Conservation (phyloP, 2,113 vertebrate species). For the Charadrius vociferus region DNA sequence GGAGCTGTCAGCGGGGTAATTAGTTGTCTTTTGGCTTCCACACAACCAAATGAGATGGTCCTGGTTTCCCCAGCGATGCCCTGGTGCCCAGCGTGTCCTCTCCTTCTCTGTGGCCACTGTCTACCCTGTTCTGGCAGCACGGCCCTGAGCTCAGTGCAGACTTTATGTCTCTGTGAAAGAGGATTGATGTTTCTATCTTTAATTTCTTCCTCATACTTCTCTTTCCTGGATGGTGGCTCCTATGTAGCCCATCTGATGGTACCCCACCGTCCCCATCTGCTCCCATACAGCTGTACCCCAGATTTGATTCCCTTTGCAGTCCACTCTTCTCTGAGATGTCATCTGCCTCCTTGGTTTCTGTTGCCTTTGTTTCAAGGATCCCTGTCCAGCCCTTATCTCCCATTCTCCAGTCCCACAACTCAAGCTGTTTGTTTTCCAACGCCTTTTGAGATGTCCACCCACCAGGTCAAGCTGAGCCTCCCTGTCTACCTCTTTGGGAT, state of each 20-base stretch:
- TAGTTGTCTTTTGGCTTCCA: background rate
- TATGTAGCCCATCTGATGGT: background rate
- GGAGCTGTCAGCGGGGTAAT: rapidly evolving
- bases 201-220: background rate
- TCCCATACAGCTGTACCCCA: background rate
- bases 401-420: background rate
- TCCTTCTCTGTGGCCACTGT: background rate
- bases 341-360: background rate
- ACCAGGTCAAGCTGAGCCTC: background rate
- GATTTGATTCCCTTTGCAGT: background rate
- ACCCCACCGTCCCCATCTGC: background rate
- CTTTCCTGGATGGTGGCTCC: background rate
- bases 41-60: background rate
- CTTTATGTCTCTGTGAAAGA: background rate
- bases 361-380: background rate
- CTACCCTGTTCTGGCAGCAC: background rate
- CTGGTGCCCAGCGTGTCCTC: background rate
- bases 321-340: background rate
- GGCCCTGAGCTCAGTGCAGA: background rate
- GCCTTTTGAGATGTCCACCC: background rate
- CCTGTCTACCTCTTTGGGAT: background rate
- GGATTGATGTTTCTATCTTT: background rate
- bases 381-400: background rate
- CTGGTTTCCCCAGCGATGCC: background rate
- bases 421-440: background rate